Evolutionary conservation across 1,140 invertebrate genomes (phyloP).

Genomic region (Camponotus vicinus): DNA sequence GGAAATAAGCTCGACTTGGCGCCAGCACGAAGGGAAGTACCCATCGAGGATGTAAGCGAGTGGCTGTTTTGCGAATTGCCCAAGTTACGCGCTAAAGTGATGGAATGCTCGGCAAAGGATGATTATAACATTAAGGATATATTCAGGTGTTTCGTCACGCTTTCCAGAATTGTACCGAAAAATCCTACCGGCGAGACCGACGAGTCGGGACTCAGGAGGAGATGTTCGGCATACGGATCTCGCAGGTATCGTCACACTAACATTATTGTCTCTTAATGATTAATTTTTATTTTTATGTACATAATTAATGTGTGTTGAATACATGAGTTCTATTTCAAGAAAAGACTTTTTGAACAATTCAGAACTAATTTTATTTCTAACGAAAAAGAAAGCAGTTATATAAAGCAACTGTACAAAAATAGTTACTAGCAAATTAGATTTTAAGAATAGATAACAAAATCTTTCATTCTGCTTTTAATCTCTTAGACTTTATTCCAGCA

Average conservation of each 20-base stretch:
- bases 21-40: slow-evolving; percentile 88
- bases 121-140: slow-evolving; percentile 92
- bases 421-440: neutral
- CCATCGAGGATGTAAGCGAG: slow-evolving; percentile 92
- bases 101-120: slow-evolving; percentile 94
- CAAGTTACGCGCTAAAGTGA: slow-evolving; percentile 91
- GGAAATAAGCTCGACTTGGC: slow-evolving; percentile 94
- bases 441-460: too few relatives aligned
- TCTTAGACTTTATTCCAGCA: neutral
- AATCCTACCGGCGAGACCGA: slow-evolving; percentile 87
- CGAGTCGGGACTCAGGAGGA: slow-evolving; percentile 89
- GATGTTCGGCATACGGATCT: slow-evolving; percentile 91
- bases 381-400: neutral
- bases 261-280: neutral
- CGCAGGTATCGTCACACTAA: slow-evolving; percentile 78
- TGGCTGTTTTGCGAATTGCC: slow-evolving; percentile 93
- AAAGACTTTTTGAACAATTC: neutral
- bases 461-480: neutral
- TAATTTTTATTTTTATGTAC: neutral
- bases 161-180: slow-evolving; percentile 89
- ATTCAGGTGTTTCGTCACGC: slow-evolving; percentile 90
- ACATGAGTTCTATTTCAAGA: neutral
- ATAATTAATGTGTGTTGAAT: neutral
- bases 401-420: neutral
- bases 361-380: neutral